Evolutionary conservation across 2,113 vertebrate species (phyloP), one percentile per base, ranked within the genome.

Genomic region (Brachionichthys hirsutus): DNA sequence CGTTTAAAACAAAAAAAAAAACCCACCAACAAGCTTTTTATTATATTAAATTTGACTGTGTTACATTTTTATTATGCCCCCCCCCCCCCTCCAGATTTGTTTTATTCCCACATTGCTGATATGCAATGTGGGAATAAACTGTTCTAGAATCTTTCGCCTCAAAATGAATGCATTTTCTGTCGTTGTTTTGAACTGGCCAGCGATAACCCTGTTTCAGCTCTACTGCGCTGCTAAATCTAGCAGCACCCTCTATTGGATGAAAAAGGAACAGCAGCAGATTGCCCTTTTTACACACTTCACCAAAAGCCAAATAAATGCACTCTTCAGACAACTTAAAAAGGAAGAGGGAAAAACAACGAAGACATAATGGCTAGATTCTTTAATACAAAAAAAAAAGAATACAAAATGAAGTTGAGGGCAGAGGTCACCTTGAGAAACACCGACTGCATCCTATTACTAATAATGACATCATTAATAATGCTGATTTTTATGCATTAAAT

Each of bases 181-280:
- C 15, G 54, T 11, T 42, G 22, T 40, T n/a, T 30, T 69, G 48
- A 50, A 50, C 54, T 36, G 4, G 2, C n/a, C n/a, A 22, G 46
- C 58, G 16, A 16, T 13, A 15, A 4, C 9, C 24, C 34, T 49
- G 8, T 14, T 2, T 38, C 12, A 38, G 22, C 14, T 50, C 5
- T 30, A 30, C 24, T 22, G 8, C 5, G 9, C 38, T 58, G n/a
- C 55, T 17, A 61, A 64, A 45, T 43, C 17, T 46, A 69, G n/a
- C 38, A 67, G 36, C 56, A 2, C 56, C 78, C 67, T 68, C 87
- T 70, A 48, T 63, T 68, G 87, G 83, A 56, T 9, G 1, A 1
- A 49, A 0, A 0, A 3, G 47, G 19, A 3, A 73, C 35, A 3
- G 34, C 62, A 61, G 10, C 2, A 4, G 24, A 18, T 40, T 5